A percentile compares a stretch with the other conserved stretches of the same genome.
Evolutionary conservation across 2,797 vertebrate genomes (phyloP).

Genomic region (Gymnothorax reevesii): DNA sequence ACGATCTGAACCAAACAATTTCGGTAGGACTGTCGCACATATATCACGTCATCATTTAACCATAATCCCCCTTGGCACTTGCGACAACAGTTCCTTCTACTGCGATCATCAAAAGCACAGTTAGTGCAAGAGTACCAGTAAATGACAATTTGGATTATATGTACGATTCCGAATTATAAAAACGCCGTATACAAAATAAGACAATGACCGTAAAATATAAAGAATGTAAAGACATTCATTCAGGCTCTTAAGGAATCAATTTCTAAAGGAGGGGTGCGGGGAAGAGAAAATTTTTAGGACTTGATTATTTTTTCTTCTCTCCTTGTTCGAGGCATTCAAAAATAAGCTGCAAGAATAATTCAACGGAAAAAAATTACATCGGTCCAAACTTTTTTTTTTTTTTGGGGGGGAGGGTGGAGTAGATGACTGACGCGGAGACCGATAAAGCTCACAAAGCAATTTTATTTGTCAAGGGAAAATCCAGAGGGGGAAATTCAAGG

Average conservation of each 20-base stretch:
- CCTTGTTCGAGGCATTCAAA: too few relatives aligned
- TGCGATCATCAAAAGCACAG: too few relatives aligned
- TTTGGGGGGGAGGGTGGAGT: too few relatives aligned
- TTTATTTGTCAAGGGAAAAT: constrained; percentile 28
- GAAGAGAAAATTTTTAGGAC: not conserved
- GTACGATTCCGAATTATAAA: not conserved
- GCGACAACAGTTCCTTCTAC: too few relatives aligned
- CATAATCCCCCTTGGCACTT: not conserved
- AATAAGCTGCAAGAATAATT: too few relatives aligned
- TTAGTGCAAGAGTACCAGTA: too few relatives aligned
- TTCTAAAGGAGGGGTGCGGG: not conserved
- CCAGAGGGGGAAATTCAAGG: constrained; percentile 57
- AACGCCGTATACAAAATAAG: not conserved
- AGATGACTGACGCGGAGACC: constrained; percentile 13
- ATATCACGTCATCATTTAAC: constrained; percentile 3
- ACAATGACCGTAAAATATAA: not conserved
- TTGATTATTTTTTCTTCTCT: not conserved
- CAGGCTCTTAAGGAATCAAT: not conserved
- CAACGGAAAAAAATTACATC: not conserved
- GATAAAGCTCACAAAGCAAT: constrained; percentile 28
- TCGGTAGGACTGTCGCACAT: not conserved
- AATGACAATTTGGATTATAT: too few relatives aligned
- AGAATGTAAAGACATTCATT: not conserved
- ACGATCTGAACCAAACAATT: not conserved
- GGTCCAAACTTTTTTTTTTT: too few relatives aligned